Evolutionary conservation across 1,140 invertebrate genomes (phyloP).

Genomic region (Caenorhabditis briggsae): DNA sequence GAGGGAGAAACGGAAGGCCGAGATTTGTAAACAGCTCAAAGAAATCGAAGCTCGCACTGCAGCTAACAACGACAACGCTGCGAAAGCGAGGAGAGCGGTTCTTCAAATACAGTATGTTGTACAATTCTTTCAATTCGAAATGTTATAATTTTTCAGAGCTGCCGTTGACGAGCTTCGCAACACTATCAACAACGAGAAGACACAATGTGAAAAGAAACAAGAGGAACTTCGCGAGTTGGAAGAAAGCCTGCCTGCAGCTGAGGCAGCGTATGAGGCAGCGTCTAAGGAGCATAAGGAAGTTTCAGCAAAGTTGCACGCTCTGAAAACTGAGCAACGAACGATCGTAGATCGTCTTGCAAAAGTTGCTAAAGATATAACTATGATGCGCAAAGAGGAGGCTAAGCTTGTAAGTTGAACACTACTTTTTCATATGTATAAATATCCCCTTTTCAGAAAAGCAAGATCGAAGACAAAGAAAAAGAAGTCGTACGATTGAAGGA

Average conservation of each 20-base stretch:
- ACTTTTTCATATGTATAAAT: not conserved
- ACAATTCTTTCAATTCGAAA: not conserved
- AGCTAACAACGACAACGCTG: not conserved
- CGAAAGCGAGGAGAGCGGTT: not conserved
- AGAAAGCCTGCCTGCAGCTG: constrained; percentile 22
- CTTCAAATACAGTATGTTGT: not conserved
- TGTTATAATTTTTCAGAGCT: constrained; percentile 37
- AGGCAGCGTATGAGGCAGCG: constrained; percentile 24
- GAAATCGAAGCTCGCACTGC: not conserved
- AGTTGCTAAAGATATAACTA: not conserved
- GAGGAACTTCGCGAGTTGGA: constrained; percentile 16
- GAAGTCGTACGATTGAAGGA: not conserved
- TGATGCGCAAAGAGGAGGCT: not conserved
- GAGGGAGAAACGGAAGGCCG: constrained; percentile 11
- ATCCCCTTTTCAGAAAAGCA: not conserved
- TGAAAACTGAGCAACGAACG: not conserved
- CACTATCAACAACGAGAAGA: not conserved
- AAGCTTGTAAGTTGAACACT: not conserved
- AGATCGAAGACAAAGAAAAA: not conserved
- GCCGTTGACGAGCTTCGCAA: not conserved
- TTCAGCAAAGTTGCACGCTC: not conserved
- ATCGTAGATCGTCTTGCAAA: not conserved
- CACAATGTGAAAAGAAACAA: constrained; percentile 28
- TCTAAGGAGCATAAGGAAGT: constrained; percentile 40
- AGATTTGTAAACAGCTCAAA: not conserved